phyloP scores from a whole-genome alignment of 2,797 vertebrate species.

The Antrozous pallidus region DNA sequence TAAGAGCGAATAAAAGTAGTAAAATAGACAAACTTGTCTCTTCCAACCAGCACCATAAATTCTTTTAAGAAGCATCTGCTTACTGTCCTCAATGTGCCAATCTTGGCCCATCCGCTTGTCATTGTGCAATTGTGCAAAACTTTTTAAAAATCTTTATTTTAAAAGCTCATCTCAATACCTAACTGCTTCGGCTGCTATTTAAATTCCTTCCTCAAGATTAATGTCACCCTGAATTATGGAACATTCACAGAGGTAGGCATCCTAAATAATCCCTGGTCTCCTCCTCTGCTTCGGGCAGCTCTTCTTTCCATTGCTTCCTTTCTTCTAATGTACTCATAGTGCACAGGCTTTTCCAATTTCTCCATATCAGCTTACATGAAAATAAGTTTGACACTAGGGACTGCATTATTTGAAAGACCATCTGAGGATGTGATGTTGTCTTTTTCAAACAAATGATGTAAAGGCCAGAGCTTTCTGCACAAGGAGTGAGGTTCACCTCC shows the following conservation, averaged over 20 bases:
- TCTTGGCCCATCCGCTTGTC: slow-evolving; percentile 65
- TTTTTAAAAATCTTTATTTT: slow-evolving; percentile 49
- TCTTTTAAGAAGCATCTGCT: slow-evolving; percentile 69
- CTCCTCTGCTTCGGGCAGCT: neutral
- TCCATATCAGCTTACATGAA: neutral
- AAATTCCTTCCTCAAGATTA: slow-evolving; percentile 45
- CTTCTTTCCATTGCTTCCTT: slow-evolving; percentile 35
- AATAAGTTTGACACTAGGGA: neutral
- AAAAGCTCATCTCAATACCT: slow-evolving; percentile 61
- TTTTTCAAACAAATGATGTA: neutral
- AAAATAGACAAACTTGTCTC: slow-evolving; percentile 71
- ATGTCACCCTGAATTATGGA: neutral
- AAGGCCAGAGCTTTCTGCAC: neutral
- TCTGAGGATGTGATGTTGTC: neutral
- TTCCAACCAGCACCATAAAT: slow-evolving; percentile 61
- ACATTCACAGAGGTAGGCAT: neutral
- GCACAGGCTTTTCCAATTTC: slow-evolving; percentile 25
- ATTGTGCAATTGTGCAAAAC: slow-evolving; percentile 67
- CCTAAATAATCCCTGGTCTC: neutral
- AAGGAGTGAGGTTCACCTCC: neutral
- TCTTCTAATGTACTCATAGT: neutral
- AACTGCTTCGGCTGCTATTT: slow-evolving; percentile 42
- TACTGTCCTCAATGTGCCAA: slow-evolving; percentile 70
- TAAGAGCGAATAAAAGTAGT: slow-evolving; percentile 68
- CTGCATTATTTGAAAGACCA: neutral